Conservation (phyloP, 2,113 vertebrate genomes). For the Paramisgurnus dabryanus region DNA sequence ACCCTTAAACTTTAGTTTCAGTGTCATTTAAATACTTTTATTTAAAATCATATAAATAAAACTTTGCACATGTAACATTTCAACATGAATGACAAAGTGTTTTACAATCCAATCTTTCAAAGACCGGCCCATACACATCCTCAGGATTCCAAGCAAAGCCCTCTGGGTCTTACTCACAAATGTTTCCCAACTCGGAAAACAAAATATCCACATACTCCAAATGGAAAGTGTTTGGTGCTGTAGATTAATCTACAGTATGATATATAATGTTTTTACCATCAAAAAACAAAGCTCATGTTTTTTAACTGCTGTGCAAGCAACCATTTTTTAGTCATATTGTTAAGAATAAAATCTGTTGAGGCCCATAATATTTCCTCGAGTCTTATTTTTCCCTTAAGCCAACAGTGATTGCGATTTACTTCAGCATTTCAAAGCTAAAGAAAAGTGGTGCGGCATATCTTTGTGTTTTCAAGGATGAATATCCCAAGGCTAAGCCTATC, state of each 20-base stretch:
- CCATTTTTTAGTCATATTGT: constrained; percentile 26
- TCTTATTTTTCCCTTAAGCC: constrained; percentile 25
- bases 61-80: too few species aligned
- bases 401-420: constrained; percentile 46
- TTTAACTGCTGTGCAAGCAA: constrained; percentile 26
- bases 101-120: too few species aligned
- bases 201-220: neutral
- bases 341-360: constrained; percentile 35
- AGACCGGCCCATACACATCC: too few species aligned
- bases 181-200: neutral
- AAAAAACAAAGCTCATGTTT: constrained; percentile 19
- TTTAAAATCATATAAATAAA: too few species aligned
- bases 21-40: too few species aligned
- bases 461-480: constrained; percentile 44
- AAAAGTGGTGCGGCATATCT: constrained; percentile 25
- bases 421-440: constrained; percentile 33
- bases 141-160: too few species aligned
- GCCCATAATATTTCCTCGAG: constrained; percentile 32
- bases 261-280: constrained; percentile 18
- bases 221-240: neutral
- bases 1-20: too few species aligned
- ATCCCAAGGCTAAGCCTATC: constrained; percentile 44
- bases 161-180: neutral
- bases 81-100: too few species aligned
- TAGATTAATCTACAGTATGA: constrained; percentile 6